Evolutionary conservation across 1,140 invertebrate genomes (phyloP).

Genomic region (Cyclargus thomasi): DNA sequence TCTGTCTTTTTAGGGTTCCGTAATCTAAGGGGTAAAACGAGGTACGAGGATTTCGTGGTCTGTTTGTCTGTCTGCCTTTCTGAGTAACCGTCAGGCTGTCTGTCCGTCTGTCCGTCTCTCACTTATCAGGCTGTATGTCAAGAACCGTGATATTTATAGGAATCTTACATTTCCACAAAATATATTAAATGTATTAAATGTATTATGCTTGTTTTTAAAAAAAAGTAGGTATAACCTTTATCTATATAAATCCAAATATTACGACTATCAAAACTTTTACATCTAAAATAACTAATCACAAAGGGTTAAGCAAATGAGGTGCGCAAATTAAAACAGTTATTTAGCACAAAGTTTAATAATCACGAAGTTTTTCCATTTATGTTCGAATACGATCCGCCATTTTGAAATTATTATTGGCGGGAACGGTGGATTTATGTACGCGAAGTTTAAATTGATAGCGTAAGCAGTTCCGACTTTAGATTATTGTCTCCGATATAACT

Average conservation of each 20-base stretch:
- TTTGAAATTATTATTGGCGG: conserved; percentile 1
- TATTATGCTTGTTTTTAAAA: too few relatives aligned
- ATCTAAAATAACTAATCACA: background rate
- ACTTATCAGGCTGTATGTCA: too few relatives aligned
- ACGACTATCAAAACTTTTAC: too few relatives aligned
- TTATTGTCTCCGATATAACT: background rate
- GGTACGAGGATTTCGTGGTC: too few relatives aligned
- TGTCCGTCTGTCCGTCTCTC: too few relatives aligned
- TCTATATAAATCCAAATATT: too few relatives aligned
- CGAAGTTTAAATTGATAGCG: background rate
- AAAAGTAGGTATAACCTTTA: too few relatives aligned
- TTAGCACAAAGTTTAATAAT: background rate
- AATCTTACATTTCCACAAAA: too few relatives aligned
- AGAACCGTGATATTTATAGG: too few relatives aligned
- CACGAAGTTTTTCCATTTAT: background rate
- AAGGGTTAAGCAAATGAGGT: background rate
- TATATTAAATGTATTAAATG: too few relatives aligned
- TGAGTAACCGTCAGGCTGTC: too few relatives aligned
- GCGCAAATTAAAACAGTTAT: background rate
- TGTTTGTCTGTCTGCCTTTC: too few relatives aligned
- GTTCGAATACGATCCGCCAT: background rate
- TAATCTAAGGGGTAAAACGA: background rate
- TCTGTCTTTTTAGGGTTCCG: background rate
- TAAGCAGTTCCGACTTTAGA: background rate
- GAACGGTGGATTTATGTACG: background rate